A percentile compares a stretch with the other conserved stretches of the same genome.
These are phyloP conservation scores for Andrena dorsata DNA, from an alignment of 2,888 invertebrate species.

Conservation along the genomic window DNA sequence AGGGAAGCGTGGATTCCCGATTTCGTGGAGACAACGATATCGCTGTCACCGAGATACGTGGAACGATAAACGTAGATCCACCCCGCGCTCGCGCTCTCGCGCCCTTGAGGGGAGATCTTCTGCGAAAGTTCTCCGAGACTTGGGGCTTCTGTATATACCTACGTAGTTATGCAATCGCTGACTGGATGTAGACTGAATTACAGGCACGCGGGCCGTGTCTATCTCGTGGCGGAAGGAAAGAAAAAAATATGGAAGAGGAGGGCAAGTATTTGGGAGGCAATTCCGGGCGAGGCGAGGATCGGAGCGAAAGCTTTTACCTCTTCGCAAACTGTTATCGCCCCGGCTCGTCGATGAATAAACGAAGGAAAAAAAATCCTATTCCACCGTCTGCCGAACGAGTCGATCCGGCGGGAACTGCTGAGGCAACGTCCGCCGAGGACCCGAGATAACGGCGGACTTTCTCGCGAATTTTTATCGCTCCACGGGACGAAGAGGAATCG, in stretches of 20 bases:
- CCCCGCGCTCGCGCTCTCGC: neutral
- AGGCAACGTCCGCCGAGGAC: slow-evolving; percentile 38
- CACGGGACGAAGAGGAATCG: slow-evolving; percentile 28
- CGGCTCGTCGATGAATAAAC: slow-evolving; percentile 53
- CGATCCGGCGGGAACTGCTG: slow-evolving; percentile 41
- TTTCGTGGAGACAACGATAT: neutral
- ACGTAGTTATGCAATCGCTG: slow-evolving; percentile 11
- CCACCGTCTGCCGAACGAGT: slow-evolving; percentile 50
- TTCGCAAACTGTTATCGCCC: slow-evolving; percentile 52
- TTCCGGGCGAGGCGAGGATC: slow-evolving; percentile 29
- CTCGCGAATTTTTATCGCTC: slow-evolving; percentile 56
- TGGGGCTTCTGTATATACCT: neutral
- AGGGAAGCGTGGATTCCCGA: neutral
- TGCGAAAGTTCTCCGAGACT: neutral
- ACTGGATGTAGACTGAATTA: slow-evolving; percentile 13
- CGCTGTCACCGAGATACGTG: neutral
- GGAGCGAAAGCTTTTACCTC: slow-evolving; percentile 39
- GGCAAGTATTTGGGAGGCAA: slow-evolving; percentile 48
- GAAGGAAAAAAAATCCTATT: slow-evolving; percentile 42
- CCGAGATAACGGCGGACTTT: slow-evolving; percentile 57
- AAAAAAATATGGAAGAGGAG: slow-evolving; percentile 29
- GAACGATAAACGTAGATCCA: slow-evolving; percentile 7
- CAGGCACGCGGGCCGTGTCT: neutral
- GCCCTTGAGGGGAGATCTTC: slow-evolving; percentile 10
- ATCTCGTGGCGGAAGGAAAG: slow-evolving; percentile 19